phyloP scores from a whole-genome alignment of 2,113 vertebrate genomes.

The Micronycteris hirsuta region DNA sequence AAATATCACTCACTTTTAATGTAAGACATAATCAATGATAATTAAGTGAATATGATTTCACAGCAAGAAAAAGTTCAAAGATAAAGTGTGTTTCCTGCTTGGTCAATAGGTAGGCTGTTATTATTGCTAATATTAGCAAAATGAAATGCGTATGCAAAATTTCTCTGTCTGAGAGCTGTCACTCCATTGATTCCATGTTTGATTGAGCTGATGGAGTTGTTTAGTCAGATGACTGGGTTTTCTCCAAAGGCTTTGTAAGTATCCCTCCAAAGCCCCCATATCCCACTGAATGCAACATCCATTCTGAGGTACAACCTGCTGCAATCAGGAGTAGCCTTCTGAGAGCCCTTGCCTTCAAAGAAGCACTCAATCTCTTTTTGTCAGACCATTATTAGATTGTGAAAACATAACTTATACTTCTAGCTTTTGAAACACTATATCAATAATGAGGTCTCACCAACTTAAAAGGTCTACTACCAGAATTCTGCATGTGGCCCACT shows the following conservation, averaged over 20 bases:
- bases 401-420: not conserved
- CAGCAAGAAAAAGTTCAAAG: not conserved
- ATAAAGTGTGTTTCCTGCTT: not conserved
- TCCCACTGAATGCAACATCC: not conserved
- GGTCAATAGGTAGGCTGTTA: not conserved
- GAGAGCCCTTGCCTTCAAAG: not conserved
- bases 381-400: not conserved
- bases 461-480: not conserved
- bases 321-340: not conserved
- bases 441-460: not conserved
- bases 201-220: not conserved
- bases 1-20: conserved; percentile 12
- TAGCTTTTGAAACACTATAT: not conserved
- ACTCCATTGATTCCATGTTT: not conserved
- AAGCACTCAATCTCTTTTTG: not conserved
- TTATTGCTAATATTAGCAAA: not conserved
- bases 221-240: not conserved
- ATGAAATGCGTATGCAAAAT: not conserved
- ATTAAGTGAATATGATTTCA: not conserved
- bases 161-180: not conserved
- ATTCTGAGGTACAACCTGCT: not conserved
- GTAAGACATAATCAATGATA: not conserved
- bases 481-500: not conserved
- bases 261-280: not conserved
- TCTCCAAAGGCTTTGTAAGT: not conserved